phyloP scores from a whole-genome alignment of 2,888 invertebrate species.

The Lucinisca nassula region DNA sequence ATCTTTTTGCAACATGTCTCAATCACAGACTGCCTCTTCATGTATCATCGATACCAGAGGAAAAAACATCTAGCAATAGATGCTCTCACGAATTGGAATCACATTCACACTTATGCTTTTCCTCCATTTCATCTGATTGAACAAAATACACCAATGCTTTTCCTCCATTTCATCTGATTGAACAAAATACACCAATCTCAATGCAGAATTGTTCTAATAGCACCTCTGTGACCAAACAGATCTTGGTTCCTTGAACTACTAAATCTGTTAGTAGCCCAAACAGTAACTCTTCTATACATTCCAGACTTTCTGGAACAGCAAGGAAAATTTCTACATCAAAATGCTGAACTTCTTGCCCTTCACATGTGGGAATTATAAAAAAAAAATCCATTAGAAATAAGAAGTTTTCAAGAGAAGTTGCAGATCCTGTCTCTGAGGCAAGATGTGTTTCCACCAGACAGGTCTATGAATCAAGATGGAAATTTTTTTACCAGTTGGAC shows the following conservation, averaged over 20 bases:
- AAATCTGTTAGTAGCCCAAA: slow-evolving; percentile 17
- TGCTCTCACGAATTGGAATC: neutral
- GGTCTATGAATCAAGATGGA: neutral
- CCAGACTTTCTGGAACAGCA: slow-evolving; percentile 29
- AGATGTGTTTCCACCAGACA: neutral
- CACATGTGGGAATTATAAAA: neutral
- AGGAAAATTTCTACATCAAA: neutral
- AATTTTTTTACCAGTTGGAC: neutral
- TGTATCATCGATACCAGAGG: too few relatives aligned
- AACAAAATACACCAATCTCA: neutral
- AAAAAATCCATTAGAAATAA: neutral
- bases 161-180: neutral
- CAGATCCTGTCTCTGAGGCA: neutral
- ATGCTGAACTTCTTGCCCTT: neutral
- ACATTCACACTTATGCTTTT: neutral
- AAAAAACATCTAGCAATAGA: too few relatives aligned
- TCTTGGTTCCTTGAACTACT: slow-evolving; percentile 19
- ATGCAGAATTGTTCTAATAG: slow-evolving; percentile 24
- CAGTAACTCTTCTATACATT: neutral
- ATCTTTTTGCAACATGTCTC: neutral
- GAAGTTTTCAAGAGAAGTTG: neutral
- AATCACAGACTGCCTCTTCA: too few relatives aligned
- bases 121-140: neutral
- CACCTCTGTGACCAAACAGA: slow-evolving; percentile 21
- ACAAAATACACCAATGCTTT: neutral